Evolutionary conservation across 2,888 invertebrate species (phyloP), one percentile per base, ranked within the genome.

Genomic region (Bursaphelenchus okinawaensis): DNA sequence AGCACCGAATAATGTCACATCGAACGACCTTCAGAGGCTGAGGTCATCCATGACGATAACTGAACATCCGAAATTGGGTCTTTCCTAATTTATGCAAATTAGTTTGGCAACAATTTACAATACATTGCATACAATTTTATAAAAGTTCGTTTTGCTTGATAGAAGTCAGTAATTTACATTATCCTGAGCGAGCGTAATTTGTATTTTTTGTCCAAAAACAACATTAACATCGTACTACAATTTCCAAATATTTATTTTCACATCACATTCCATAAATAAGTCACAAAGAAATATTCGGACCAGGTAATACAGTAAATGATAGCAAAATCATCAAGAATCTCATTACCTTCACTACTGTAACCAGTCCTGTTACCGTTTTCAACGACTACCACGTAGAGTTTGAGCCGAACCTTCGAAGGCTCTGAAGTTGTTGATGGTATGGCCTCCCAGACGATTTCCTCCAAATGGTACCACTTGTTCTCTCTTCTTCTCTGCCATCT

Each of bases 401-500:
- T 19, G 22, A 19, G 56, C 56, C 19, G 56, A 23, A 9, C 56
- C 56, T 56, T 56, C 26, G 56, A 56, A 56, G 2, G 56, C 26
- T 12, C n/a, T 27, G 26, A 22, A 56, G 19, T 56, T 19, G 29
- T 4, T 56, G 27, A 27, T 7, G 3, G 52, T 22, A 4, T 20
- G 22, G 16, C 29, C 29, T 8, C 56, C 56, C n/a, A 56, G 22
- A 9, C 56, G 20, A 19, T 56, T 56, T 19, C 56, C 56, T 16
- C 56, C 56, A 4, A 56, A 56, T 24, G 56, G 56, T 16, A 56
- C 29, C 22, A 24, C 22, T 4, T 27, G 20, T 19, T 56, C 56
- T 12, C 56, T 22, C 19, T 56, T 23, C 1, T 56, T 56, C 56
- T 56, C 56, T 54, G 16, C 16, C 16, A 54, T 54, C 19, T 76